A percentile compares a stretch with the other conserved stretches of the same genome.
phyloP scores from a whole-genome alignment of 2,113 vertebrate species.

The Syngnathus scovelli region DNA sequence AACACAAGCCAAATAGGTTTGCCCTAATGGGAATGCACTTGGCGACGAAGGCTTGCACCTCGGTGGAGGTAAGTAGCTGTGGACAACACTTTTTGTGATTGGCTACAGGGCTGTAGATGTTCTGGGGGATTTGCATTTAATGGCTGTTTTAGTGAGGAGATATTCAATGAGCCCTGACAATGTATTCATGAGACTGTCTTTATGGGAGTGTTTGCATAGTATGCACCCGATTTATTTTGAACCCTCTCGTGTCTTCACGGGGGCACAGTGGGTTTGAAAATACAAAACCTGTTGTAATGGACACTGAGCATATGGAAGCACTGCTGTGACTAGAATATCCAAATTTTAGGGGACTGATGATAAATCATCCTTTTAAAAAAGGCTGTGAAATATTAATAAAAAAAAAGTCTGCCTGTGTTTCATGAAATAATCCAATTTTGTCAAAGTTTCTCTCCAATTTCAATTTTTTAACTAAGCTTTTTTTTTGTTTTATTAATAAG shows the following conservation, averaged over 20 bases:
- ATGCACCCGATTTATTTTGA: neutral
- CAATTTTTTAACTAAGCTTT: too few relatives aligned
- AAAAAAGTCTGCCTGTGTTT: neutral
- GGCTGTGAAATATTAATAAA: neutral
- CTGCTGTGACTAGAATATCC: neutral
- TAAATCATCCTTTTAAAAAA: neutral
- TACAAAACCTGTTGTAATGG: neutral
- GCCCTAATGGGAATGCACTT: slow-evolving; percentile 59
- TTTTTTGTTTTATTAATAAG: neutral
- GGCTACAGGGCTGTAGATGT: slow-evolving; percentile 36
- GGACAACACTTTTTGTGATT: slow-evolving; percentile 44
- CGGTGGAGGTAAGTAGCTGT: slow-evolving; percentile 32
- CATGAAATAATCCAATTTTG: too few relatives aligned
- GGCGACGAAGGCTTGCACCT: slow-evolving; percentile 37
- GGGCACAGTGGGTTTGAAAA: neutral
- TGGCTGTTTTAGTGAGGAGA: slow-evolving; percentile 30
- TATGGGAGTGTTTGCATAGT: neutral
- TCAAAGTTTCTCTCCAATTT: too few relatives aligned
- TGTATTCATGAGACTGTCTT: slow-evolving; percentile 1
- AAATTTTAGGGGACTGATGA: neutral
- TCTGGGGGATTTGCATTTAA: slow-evolving; percentile 38
- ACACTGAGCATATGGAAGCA: neutral
- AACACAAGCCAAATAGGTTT: slow-evolving; percentile 64
- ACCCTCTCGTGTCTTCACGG: neutral
- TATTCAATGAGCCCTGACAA: slow-evolving; percentile 36